Evolutionary conservation across 2,888 invertebrate species (phyloP).

Genomic region (Tipula lateralis): DNA sequence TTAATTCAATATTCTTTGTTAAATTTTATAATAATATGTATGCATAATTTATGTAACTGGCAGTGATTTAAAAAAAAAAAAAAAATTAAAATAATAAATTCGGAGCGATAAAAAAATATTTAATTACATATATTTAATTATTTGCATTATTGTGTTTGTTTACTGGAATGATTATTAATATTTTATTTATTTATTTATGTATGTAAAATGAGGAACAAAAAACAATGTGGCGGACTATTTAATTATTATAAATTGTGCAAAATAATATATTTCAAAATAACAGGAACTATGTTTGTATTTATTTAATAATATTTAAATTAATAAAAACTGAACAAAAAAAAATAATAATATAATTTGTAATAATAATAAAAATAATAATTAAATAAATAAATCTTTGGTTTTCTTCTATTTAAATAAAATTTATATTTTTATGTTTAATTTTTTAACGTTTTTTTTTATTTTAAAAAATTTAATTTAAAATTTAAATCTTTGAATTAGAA

Average conservation of each 20-base stretch:
- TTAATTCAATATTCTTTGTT: background rate
- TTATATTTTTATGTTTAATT: background rate
- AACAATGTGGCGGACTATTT: background rate
- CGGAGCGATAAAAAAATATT: background rate
- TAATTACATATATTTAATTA: background rate
- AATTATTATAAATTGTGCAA: background rate
- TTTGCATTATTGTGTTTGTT: background rate
- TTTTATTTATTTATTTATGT: background rate
- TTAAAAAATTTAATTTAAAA: conserved; percentile 25
- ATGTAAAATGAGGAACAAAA: background rate
- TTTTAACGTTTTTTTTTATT: background rate
- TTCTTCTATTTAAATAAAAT: background rate
- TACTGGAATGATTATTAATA: background rate
- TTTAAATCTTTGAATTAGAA: conserved; percentile 28
- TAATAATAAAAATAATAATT: conserved; percentile 6
- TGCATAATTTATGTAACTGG: background rate
- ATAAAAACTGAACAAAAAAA: background rate
- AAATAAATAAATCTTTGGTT: conserved; percentile 29
- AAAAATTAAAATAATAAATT: background rate
- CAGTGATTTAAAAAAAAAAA: background rate
- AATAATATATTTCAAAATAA: background rate
- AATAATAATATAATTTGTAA: background rate
- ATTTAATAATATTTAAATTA: background rate
- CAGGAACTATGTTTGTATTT: background rate
- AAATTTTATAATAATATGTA: background rate